Percentiles rank a stretch among this genome's conserved stretches.
phyloP scores from a whole-genome alignment of 2,888 invertebrate genomes.

The Trissoscelio sp. region DNA sequence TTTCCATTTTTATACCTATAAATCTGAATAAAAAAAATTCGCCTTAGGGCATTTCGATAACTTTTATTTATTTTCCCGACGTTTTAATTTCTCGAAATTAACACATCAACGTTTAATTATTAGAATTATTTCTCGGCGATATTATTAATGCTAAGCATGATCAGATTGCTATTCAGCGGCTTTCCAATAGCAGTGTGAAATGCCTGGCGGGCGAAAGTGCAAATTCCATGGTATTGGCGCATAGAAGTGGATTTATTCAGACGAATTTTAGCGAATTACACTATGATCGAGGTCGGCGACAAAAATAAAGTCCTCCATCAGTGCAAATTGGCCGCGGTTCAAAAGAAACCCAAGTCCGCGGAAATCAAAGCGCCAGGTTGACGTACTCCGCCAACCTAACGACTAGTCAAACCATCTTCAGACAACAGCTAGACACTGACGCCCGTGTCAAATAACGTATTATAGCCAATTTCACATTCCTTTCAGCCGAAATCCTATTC shows the following conservation, averaged over 20 bases:
- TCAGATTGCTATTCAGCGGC: conserved; percentile 11
- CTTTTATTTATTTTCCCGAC: neutral
- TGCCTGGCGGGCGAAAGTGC: conserved; percentile 29
- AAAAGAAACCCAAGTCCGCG: conserved; percentile 44
- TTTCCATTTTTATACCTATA: neutral
- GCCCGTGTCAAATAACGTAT: conserved; percentile 45
- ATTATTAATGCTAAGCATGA: conserved; percentile 27
- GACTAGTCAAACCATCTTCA: conserved; percentile 35
- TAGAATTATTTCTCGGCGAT: conserved; percentile 25
- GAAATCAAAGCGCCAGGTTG: conserved; percentile 43
- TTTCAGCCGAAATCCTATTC: neutral
- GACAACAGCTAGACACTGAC: conserved; percentile 41
- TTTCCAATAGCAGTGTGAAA: conserved; percentile 22
- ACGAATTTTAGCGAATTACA: conserved; percentile 39
- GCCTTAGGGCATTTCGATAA: neutral
- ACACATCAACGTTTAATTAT: conserved; percentile 32
- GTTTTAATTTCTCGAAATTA: conserved; percentile 26
- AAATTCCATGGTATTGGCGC: conserved; percentile 30
- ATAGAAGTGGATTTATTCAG: neutral
- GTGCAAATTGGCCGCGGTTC: conserved; percentile 55
- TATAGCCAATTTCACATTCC: conserved; percentile 37
- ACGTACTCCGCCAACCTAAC: conserved; percentile 14
- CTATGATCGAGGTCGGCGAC: conserved; percentile 45
- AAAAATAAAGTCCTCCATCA: conserved; percentile 59
- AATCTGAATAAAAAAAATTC: neutral